Evolutionary conservation across 2,888 invertebrate species (phyloP), one percentile per base, ranked within the genome.

Genomic region (Ptilodon capucinus): DNA sequence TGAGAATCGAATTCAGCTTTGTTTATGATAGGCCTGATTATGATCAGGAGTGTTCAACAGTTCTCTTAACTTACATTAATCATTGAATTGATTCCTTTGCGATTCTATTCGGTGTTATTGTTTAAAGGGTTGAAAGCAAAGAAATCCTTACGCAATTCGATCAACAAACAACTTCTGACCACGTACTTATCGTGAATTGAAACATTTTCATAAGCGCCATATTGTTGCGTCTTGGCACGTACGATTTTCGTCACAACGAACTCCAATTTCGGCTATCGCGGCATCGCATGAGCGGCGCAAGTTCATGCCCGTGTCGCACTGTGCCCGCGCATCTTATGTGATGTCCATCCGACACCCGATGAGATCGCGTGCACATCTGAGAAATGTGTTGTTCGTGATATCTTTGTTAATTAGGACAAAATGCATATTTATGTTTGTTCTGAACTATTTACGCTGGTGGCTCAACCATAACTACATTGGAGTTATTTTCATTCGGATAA

Each of bases 261-360:
- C 71, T 69, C 72, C 68, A 71, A 73, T 70, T 74, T 57, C 64
- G 71, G 64, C 71, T 80, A 83, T 83, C 82, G 68, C 54, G 54
- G 57, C 68, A 81, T 80, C 80, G 66, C 66, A 64, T 64, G 74
- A 72, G 69, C 71, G 64, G 64, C 64, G 60, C 57, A 51, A 64
- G 75, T 84, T 71, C 83, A 84, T 76, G 84, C 84, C 81, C 84
- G 84, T 82, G 84, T 80, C 49, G 46, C 44, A 35, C 34, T 50
- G 58, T 48, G 55, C 48, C 40, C 35, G 48, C 49, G 48, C 55
- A 46, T 54, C 53, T 52, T 54, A 46, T 51, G 51, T 55, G 57
- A 63, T 57, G 6, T 32, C 32, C 32, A 14, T 2, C 32, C 32
- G 32, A 32, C 32, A 32, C 14, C 32, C 14, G 8, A 14, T 14